Base-by-base conservation (phyloP, 2,797 vertebrate genomes). In the Neosilurus hyrtlii region DNA sequence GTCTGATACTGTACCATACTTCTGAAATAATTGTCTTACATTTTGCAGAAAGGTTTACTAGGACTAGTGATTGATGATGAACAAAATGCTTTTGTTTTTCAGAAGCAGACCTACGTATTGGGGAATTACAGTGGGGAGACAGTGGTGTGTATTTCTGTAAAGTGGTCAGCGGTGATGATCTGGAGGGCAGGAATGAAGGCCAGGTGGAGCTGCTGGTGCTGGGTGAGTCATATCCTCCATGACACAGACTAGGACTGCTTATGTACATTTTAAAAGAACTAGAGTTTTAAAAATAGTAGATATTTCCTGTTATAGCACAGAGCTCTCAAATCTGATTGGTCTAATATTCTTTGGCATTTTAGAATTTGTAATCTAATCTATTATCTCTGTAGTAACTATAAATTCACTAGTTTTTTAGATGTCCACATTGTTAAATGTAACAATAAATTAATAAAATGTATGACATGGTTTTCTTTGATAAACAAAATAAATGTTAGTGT, bases 81-180 rank as follows among this genome's bases (percentile, higher is more conserved):
- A 72, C 54, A 16, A 82, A n/a, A 78, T 79, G 26, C 62, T 80
- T 15, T 85, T 52, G 84, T 73, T 26, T 82, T 91, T 83, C 91
- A 99, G 98, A 96, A 91, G 97, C 96, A 9, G 97, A 98, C 87
- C 94, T 99, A 87, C 95, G 96, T 67, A 98, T 99, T 51, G 96
- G 97, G 79, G 95, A 96, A 89, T 86, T 99, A 89, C 94, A 96
- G 93, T 99, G 98, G 98, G 98, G 98, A 9, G 98, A 99, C 94
- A 99, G 97, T 1, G 98, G 98, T 0, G 96, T 98, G 20, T 99
- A 99, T 88, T 96, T 96, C 92, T 99, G 98, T 79, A 95, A 97
- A 81, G 94, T 99, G 65, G 93, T 96, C 85, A 96, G 97, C 43
- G 90, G 97, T 0, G 94, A 99, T 59, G 98, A 99, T 77, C 91